phyloP scores from a whole-genome alignment of 2,888 invertebrate species.

The Corbicula japonica region DNA sequence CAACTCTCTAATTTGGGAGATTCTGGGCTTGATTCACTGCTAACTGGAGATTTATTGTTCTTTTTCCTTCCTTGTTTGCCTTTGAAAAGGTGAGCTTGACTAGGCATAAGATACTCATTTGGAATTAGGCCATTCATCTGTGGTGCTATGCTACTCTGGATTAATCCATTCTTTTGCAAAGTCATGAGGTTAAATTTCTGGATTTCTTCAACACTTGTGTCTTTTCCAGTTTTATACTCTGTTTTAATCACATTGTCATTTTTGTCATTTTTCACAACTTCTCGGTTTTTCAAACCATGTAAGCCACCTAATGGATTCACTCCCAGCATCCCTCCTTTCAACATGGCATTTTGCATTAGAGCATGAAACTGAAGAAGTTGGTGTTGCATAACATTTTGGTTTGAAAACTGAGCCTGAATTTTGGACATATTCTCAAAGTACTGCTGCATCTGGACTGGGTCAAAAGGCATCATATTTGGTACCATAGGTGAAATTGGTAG shows the following conservation, averaged over 20 bases:
- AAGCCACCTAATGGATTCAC: slow-evolving; percentile 4
- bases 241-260: slow-evolving; percentile 43
- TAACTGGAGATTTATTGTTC: background rate
- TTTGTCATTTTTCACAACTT: slow-evolving; percentile 34
- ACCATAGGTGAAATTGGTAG: background rate
- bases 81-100: slow-evolving; percentile 4
- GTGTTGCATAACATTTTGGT: slow-evolving; percentile 32
- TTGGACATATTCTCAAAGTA: slow-evolving; percentile 33
- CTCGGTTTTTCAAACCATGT: slow-evolving; percentile 12
- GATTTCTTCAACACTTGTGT: slow-evolving; percentile 1
- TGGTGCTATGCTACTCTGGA: slow-evolving; percentile 18
- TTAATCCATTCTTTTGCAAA: slow-evolving; percentile 24
- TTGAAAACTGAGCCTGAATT: slow-evolving; percentile 35
- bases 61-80: slow-evolving; percentile 20
- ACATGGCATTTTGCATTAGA: slow-evolving; percentile 41
- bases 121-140: background rate
- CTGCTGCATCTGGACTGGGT: slow-evolving; percentile 29
- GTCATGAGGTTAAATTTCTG: slow-evolving; percentile 22
- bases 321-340: slow-evolving; percentile 16
- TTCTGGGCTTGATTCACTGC: slow-evolving; percentile 16
- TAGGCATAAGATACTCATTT: slow-evolving; percentile 7
- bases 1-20: slow-evolving; percentile 13
- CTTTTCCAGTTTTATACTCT: slow-evolving; percentile 14
- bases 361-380: slow-evolving; percentile 44
- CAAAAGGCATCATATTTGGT: background rate